These are phyloP conservation scores for Nanger granti DNA, from an alignment of 2,113 vertebrate species.

Conservation along the genomic window DNA sequence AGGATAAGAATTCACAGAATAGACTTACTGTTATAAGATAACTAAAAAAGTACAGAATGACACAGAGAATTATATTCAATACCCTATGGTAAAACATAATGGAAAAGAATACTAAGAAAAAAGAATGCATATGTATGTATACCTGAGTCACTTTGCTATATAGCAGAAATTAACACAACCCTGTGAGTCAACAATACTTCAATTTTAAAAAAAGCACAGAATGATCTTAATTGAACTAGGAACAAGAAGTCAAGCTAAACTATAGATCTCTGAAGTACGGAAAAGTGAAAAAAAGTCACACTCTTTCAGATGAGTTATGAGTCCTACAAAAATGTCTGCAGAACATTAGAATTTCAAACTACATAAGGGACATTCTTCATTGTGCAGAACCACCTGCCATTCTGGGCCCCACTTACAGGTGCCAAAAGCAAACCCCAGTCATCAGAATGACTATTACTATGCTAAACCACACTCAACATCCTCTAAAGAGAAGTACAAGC, in stretches of 20 bases:
- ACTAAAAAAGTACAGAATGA: neutral
- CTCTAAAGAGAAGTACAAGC: neutral
- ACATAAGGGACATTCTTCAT: no score
- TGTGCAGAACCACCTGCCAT: neutral
- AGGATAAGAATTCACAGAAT: neutral
- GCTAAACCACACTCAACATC: accelerated
- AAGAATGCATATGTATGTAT: neutral
- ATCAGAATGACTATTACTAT: neutral
- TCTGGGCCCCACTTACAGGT: neutral
- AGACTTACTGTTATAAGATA: neutral
- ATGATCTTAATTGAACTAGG: neutral
- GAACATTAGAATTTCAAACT: neutral
- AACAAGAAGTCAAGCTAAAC: neutral
- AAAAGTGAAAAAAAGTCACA: neutral
- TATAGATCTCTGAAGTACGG: accelerated
- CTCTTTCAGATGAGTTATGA: neutral
- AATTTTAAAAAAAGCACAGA: neutral
- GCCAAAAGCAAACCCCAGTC: neutral
- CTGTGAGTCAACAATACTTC: neutral
- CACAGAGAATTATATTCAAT: neutral
- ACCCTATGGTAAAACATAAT: neutral
- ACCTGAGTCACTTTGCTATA: neutral
- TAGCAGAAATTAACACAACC: neutral
- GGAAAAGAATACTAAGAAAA: neutral
- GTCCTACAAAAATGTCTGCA: neutral